These are phyloP conservation scores for Daktulosphaira vitifoliae DNA, from an alignment of 1,140 invertebrate genomes.

Conservation along the genomic window DNA sequence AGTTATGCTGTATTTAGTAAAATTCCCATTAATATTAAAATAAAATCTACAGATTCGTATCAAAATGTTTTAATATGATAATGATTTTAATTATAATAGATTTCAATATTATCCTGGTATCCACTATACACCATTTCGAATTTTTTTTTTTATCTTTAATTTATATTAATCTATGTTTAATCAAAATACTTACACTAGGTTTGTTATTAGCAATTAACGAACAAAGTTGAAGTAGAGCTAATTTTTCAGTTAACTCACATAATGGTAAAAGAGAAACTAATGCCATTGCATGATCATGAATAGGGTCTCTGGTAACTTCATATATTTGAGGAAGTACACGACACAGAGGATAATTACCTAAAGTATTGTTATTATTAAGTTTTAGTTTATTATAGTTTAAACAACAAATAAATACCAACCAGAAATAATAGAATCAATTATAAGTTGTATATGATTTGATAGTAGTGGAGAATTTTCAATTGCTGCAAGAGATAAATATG, in stretches of 20 bases:
- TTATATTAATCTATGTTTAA: not conserved
- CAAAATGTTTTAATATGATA: too few species aligned
- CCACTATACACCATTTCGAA: too few species aligned
- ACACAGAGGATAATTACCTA: slow-evolving; percentile 75
- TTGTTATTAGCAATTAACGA: slow-evolving; percentile 69
- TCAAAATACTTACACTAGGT: slow-evolving; percentile 52
- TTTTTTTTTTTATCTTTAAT: not conserved
- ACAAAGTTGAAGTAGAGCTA: slow-evolving; percentile 71
- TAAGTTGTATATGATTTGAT: slow-evolving; percentile 75
- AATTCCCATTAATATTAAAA: too few species aligned
- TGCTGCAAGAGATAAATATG: slow-evolving; percentile 84
- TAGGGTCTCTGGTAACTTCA: slow-evolving; percentile 69
- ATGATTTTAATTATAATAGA: too few species aligned
- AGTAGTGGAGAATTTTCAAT: slow-evolving; percentile 79
- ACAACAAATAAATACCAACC: slow-evolving; percentile 46
- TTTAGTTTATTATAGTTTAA: not conserved
- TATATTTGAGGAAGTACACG: slow-evolving; percentile 81
- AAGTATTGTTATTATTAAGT: slow-evolving; percentile 35
- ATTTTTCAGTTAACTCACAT: slow-evolving; percentile 73
- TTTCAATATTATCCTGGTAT: too few species aligned
- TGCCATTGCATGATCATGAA: slow-evolving; percentile 73
- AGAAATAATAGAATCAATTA: slow-evolving; percentile 79
- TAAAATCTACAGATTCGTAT: too few species aligned
- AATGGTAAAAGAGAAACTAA: slow-evolving; percentile 69
- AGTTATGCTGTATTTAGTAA: too few species aligned